phyloP scores from a whole-genome alignment of 64 coral and sea anemone genomes.

The Dendrophyllia cribrosa region DNA sequence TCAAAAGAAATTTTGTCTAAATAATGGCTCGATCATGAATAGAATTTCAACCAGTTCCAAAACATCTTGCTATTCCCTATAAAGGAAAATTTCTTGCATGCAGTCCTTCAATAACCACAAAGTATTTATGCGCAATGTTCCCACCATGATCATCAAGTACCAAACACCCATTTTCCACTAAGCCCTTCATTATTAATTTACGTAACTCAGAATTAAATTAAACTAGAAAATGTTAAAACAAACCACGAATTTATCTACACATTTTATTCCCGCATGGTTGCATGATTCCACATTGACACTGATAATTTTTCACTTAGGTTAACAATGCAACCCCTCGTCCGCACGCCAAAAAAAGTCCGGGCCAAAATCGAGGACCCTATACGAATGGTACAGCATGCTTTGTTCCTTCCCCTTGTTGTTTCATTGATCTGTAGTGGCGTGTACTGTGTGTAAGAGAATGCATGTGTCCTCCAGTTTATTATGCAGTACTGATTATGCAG shows the following conservation, averaged over 20 bases:
- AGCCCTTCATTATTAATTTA: no score
- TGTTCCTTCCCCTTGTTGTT: constrained; percentile 36
- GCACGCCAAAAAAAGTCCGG: constrained; percentile 99
- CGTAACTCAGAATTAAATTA: no score
- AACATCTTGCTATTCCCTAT: no score
- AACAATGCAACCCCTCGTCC: constrained; percentile 99
- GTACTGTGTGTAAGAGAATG: constrained; percentile 57
- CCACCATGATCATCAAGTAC: neutral
- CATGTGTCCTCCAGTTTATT: constrained; percentile 36
- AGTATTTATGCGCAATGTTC: no score
- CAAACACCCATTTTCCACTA: neutral
- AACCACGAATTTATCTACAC: neutral
- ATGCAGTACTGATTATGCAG: constrained; percentile 46
- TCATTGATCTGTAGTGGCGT: constrained; percentile 51
- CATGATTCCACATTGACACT: constrained; percentile 94
- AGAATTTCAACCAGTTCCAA: no score
- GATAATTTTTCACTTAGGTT: constrained; percentile 95
- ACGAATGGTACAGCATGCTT: constrained; percentile 99
- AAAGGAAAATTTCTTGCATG: no score
- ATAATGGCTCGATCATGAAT: no score
- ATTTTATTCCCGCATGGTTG: constrained; percentile 59
- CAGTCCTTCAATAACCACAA: no score
- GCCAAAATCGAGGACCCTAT: constrained; percentile 94
- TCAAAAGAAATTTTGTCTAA: no score
- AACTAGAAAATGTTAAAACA: neutral